phyloP scores from a whole-genome alignment of 2,797 vertebrate species.

The Myioborus miniatus region DNA sequence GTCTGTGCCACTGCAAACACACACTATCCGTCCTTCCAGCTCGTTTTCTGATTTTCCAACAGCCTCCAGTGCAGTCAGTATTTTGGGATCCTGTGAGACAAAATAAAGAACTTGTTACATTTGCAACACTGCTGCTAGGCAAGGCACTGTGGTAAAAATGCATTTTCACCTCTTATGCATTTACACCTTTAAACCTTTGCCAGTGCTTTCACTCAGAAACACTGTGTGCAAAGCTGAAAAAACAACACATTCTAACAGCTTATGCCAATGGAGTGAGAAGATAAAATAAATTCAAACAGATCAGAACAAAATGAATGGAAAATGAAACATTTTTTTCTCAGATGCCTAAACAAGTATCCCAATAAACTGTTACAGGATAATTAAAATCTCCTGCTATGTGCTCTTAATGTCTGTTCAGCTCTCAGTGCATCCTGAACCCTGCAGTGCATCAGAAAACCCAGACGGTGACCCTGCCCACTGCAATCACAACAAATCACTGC shows the following conservation, averaged over 20 bases:
- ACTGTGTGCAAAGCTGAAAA: background rate
- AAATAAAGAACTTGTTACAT: constrained; percentile 35
- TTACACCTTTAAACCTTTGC: background rate
- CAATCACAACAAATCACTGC: background rate
- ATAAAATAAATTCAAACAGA: background rate
- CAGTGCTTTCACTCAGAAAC: background rate
- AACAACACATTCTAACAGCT: background rate
- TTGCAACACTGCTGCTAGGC: background rate
- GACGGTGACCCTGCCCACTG: background rate
- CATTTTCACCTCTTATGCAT: background rate
- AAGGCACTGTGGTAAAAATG: background rate
- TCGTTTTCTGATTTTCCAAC: constrained; percentile 90
- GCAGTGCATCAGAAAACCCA: background rate
- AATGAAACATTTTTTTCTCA: background rate
- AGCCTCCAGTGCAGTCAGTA: constrained; percentile 89
- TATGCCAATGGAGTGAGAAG: background rate
- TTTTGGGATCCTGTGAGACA: constrained; percentile 91
- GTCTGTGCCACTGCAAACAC: constrained; percentile 94
- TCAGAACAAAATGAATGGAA: background rate
- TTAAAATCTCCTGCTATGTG: background rate
- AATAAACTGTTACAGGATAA: background rate
- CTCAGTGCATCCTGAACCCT: background rate
- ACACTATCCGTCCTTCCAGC: constrained; percentile 92
- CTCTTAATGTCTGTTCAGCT: background rate
- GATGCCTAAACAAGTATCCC: background rate